A percentile compares a stretch with the other conserved stretches of the same genome.
Evolutionary conservation across 2,797 vertebrate species (phyloP).

Genomic region (Brotula barbata): DNA sequence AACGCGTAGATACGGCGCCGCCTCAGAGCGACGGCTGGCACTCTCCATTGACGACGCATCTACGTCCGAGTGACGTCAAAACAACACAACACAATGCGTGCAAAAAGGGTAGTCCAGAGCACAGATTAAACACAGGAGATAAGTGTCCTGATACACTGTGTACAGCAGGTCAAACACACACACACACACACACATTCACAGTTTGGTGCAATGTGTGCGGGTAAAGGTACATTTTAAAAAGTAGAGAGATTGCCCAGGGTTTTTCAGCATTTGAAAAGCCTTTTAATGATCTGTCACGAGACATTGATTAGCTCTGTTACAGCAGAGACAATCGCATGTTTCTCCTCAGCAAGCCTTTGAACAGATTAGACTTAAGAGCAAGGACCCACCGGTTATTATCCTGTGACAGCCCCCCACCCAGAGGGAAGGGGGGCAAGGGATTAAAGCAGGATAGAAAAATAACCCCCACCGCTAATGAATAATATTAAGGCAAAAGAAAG

Average conservation of each 20-base stretch:
- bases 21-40: slow-evolving; percentile 12
- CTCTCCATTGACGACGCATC: slow-evolving; percentile 26
- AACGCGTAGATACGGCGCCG: slow-evolving; percentile 36
- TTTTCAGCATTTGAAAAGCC: slow-evolving; percentile 71
- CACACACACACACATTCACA: neutral
- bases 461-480: slow-evolving; percentile 17
- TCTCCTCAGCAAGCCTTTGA: slow-evolving; percentile 68
- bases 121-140: slow-evolving; percentile 54
- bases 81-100: slow-evolving; percentile 10
- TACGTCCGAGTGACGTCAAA: slow-evolving; percentile 39
- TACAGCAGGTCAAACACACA: slow-evolving; percentile 25
- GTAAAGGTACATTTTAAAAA: slow-evolving; percentile 44
- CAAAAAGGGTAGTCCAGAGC: slow-evolving; percentile 39
- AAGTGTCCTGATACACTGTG: slow-evolving; percentile 35
- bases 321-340: slow-evolving; percentile 68
- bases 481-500: neutral
- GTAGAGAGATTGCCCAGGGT: slow-evolving; percentile 68
- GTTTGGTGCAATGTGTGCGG: neutral
- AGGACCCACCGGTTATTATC: slow-evolving; percentile 41
- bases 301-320: slow-evolving; percentile 75
- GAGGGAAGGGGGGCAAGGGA: slow-evolving; percentile 15
- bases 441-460: slow-evolving; percentile 14
- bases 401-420: slow-evolving; percentile 39
- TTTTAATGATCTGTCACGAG: slow-evolving; percentile 79
- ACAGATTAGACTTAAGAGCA: slow-evolving; percentile 66